A percentile compares a stretch with the other conserved stretches of the same genome.
Conservation (phyloP, 2,113 vertebrate species). For the Ascaphus truei region DNA sequence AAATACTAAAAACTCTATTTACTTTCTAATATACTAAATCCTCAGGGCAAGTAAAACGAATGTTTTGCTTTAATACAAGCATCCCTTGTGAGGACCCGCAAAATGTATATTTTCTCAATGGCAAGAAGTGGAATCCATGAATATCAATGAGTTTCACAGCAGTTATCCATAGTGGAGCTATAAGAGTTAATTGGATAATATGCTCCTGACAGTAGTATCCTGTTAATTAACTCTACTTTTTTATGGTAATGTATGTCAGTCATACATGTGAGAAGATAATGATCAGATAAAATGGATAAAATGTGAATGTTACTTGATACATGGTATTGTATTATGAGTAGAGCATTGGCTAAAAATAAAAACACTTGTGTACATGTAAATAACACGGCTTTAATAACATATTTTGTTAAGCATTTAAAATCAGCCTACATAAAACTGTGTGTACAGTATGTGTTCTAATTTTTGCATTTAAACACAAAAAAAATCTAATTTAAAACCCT, state of each 20-base stretch:
- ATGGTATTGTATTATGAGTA: not conserved
- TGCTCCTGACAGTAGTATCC: constrained; percentile 39
- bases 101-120: constrained; percentile 48
- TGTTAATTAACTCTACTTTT: constrained; percentile 46
- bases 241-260: constrained; percentile 38
- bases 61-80: constrained; percentile 54
- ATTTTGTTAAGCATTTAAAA: too few species aligned
- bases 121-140: constrained; percentile 51
- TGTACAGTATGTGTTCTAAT: too few species aligned
- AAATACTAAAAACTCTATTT: constrained; percentile 45
- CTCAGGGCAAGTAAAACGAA: constrained; percentile 50
- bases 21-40: constrained; percentile 49
- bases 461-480: too few species aligned
- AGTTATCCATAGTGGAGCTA: constrained; percentile 38
- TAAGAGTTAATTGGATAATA: constrained; percentile 53
- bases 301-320: constrained; percentile 9
- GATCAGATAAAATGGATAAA: constrained; percentile 21
- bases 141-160: constrained; percentile 46
- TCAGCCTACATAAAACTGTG: too few species aligned
- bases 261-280: constrained; percentile 13
- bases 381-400: too few species aligned
- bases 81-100: constrained; percentile 40
- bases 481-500: too few species aligned
- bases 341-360: too few species aligned
- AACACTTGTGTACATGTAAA: too few species aligned